A percentile compares a stretch with the other conserved stretches of the same genome.
These are phyloP conservation scores for Batillaria attramentaria DNA, from an alignment of 1,140 invertebrate genomes.

Conservation along the genomic window DNA sequence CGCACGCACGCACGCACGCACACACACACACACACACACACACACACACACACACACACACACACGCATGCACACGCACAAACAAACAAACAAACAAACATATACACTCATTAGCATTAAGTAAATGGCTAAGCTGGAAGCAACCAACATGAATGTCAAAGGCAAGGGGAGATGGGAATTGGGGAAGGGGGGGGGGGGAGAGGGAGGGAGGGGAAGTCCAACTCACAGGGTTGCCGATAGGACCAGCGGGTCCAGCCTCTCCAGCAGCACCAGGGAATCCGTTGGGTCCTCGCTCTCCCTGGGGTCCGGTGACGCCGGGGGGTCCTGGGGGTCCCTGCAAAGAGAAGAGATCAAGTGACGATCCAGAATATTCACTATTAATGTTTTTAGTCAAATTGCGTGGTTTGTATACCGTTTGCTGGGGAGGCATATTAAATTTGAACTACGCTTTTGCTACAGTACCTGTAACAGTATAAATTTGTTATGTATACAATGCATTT, in stretches of 20 bases:
- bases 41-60: too few species aligned
- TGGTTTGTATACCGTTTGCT: too few species aligned
- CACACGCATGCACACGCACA: too few species aligned
- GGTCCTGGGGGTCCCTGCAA: constrained; percentile 54
- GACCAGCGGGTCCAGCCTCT: constrained; percentile 56
- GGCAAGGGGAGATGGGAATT: neutral
- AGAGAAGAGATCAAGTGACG: neutral
- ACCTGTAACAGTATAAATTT: too few species aligned
- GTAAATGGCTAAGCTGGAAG: neutral
- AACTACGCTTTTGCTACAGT: too few species aligned
- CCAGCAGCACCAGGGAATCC: constrained; percentile 59
- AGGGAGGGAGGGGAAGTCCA: neutral
- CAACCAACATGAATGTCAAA: neutral
- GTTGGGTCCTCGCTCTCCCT: constrained; percentile 56
- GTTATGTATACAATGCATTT: too few species aligned
- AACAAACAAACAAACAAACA: too few species aligned
- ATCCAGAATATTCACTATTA: neutral
- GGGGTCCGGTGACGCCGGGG: constrained; percentile 52
- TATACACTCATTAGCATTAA: too few species aligned
- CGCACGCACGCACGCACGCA: too few species aligned
- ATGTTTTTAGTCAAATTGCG: too few species aligned
- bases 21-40: too few species aligned
- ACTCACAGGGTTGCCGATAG: constrained; percentile 54
- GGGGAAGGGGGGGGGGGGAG: neutral
- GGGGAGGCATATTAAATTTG: too few species aligned